Percentiles rank a stretch among this genome's conserved stretches.
These are phyloP conservation scores for Tyria jacobaeae DNA, from an alignment of 2,888 invertebrate species.

Conservation along the genomic window DNA sequence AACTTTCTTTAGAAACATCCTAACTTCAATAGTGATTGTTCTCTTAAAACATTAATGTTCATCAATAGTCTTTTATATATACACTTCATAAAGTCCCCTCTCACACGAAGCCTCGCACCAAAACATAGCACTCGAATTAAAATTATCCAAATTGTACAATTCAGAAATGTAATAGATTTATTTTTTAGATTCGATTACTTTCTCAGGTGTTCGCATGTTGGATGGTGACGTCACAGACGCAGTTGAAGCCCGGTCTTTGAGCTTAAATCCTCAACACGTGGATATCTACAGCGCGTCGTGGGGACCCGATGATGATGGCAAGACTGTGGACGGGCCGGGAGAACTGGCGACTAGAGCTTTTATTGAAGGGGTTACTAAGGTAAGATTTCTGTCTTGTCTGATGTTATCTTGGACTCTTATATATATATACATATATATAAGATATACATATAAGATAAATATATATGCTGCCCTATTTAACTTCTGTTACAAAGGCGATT, in stretches of 20 bases:
- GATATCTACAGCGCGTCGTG: constrained; percentile 99
- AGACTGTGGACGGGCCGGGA: constrained; percentile 99
- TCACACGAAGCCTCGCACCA: too few relatives aligned
- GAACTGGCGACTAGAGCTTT: constrained; percentile 98
- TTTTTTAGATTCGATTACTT: not conserved
- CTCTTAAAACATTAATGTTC: too few relatives aligned
- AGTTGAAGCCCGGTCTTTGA: constrained; percentile 97
- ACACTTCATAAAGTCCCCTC: too few relatives aligned
- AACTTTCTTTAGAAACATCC: too few relatives aligned
- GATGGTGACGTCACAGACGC: constrained; percentile 99
- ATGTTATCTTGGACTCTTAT: too few relatives aligned
- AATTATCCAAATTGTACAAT: not conserved
- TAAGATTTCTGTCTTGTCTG: constrained; percentile 59
- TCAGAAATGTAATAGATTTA: not conserved
- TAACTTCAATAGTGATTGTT: too few relatives aligned
- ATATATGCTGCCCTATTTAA: too few relatives aligned
- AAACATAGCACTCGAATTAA: not conserved
- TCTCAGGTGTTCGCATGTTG: constrained; percentile 96
- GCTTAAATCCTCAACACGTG: constrained; percentile 98
- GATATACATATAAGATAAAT: too few relatives aligned
- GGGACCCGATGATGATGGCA: constrained; percentile 99
- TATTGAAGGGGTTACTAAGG: constrained; percentile 97
- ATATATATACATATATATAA: too few relatives aligned
- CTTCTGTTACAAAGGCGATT: too few relatives aligned
- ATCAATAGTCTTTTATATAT: too few relatives aligned